Evolutionary conservation across 2,797 vertebrate genomes (phyloP).

Genomic region (Cynopterus sphinx): DNA sequence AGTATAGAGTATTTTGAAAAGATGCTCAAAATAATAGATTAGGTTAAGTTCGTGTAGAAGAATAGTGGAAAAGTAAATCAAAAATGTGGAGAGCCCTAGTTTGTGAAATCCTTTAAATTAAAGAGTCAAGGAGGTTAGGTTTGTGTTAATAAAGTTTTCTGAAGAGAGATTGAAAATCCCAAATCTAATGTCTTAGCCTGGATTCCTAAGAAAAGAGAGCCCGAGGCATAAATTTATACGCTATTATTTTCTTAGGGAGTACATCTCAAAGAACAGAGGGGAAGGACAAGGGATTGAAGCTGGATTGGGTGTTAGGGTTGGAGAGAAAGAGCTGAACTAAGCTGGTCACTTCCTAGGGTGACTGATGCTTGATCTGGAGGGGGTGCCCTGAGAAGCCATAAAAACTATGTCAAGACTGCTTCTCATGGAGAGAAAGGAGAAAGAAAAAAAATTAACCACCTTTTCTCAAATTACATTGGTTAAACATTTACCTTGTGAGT

Average conservation of each 20-base stretch:
- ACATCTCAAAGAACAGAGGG: not conserved
- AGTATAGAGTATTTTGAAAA: not conserved
- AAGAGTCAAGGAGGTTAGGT: not conserved
- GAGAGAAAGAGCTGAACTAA: not conserved
- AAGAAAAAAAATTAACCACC: not conserved
- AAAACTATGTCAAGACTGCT: not conserved
- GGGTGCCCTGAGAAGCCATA: not conserved
- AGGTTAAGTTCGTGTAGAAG: not conserved
- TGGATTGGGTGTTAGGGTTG: rapidly evolving
- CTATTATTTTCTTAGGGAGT: not conserved
- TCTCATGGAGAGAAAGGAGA: not conserved
- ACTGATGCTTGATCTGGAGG: not conserved
- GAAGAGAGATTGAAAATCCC: not conserved
- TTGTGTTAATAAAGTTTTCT: not conserved
- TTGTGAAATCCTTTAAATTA: not conserved
- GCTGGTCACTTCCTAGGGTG: not conserved
- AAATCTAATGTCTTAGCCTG: not conserved
- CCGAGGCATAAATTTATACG: not conserved
- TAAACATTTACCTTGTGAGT: not conserved
- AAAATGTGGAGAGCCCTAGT: not conserved
- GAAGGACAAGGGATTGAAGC: not conserved
- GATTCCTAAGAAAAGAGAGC: not conserved
- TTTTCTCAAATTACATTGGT: not conserved
- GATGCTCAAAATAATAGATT: not conserved
- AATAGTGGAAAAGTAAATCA: not conserved